Evolutionary conservation across 2,888 invertebrate genomes (phyloP), one percentile per base, ranked within the genome.

Genomic region (Chouioia cunea): DNA sequence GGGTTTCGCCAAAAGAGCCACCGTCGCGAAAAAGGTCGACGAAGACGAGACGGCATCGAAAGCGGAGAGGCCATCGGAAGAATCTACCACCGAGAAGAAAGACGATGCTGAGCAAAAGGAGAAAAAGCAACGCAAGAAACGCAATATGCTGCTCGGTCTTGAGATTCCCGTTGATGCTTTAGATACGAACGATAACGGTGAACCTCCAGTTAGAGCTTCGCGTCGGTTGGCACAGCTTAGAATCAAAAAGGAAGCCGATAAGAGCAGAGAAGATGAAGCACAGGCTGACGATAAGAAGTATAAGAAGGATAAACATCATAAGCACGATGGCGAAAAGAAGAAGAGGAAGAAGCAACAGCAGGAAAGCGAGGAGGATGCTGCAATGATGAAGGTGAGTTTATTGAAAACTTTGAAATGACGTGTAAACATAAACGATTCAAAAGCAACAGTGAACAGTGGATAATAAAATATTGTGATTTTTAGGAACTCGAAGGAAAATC

Each of bases 141-240:
- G 84, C 73, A 85, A 86, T 80, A 83, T 87, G 77, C 79, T 88
- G n/a, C 79, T 87, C 12, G 88, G 88, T 27, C 79, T 89, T 67
- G 88, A 88, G 74, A 86, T 89, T 44, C 85, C 86, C 44, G 83
- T 83, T 47, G 86, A 86, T 59, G 74, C 65, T 46, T 70, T 74
- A 12, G 73, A 74, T 43, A 16, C 48, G 20, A 47, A 64, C 0
- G 76, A 85, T 0, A 86, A 87, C 1, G 64, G 48, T 16, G 88
- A 85, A 20, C 83, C 88, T 16, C 89, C 90, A 0, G 92, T 95
- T 4, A 87, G 96, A 8, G 93, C 94, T 80, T 95, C 95, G 2
- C 88, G 96, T 0, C 88, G 97, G 71, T 94, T 97, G 77, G 96
- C 96, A 0, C 95, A 95, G 84, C 89, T 94, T 79, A 94, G 95